Evolutionary conservation across 2,797 vertebrate species (phyloP), one percentile per base, ranked within the genome.

Genomic region (Loris lydekkerianus): DNA sequence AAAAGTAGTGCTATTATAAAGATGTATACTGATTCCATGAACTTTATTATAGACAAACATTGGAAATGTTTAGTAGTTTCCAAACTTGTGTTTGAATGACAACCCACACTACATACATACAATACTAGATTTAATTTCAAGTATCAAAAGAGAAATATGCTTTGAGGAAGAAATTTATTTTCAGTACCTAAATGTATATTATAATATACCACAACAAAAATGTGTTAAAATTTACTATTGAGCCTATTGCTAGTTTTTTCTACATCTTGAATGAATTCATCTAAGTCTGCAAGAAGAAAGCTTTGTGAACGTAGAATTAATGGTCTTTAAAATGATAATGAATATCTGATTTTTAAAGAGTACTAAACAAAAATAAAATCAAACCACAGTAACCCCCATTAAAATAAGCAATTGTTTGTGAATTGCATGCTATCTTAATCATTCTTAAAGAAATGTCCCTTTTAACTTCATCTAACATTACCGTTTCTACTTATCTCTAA

Each of bases 51-150:
- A 61, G 23, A 49, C 58, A 86, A 43, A 58, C 43, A 92, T 58
- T 69, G 40, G 34, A 61, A 90, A 18, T 34, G 58, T 81, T 72
- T 72, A 83, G n/a, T 6, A 23, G 10, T 25, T 46, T 80, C 60
- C 25, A 72, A 80, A 18, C 27, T 23, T 23, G 1, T 60, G 31
- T 69, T 86, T 10, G 5, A 83, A 87, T 92, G 89, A 94, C 82
- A 91, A 82, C 37, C 27, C 69, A 61, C 10, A 25, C 25, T 85
- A 43, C 53, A 92, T 34, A 70, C 92, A 67, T 82, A 21, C 13
- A 85, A 77, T 91, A 37, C 5, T 2, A 72, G 20, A 69, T 77
- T 94, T 93, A 91, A 94, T 86, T 88, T 88, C 46, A 76, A 91
- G 3, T 25, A 78, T 67, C 70, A 70, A 67, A 78, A 56, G 58